phyloP scores from a whole-genome alignment of 2,797 vertebrate genomes.

The Siniperca scherzeri region DNA sequence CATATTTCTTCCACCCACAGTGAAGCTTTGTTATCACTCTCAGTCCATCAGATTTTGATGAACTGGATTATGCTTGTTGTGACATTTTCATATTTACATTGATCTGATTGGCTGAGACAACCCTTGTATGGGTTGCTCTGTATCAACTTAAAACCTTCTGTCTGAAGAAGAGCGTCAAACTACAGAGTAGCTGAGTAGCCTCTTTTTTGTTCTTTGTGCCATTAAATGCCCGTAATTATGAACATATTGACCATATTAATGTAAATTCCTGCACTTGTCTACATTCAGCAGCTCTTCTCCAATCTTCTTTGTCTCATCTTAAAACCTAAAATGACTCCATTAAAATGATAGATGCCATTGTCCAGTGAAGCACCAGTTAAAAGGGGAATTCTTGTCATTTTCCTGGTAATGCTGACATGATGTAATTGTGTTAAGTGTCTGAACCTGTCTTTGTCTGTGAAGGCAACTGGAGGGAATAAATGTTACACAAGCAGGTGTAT shows the following conservation, averaged over 20 bases:
- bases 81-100: background rate
- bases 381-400: constrained; percentile 7
- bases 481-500: background rate
- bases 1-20: background rate
- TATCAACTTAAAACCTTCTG: background rate
- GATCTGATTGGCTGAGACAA: background rate
- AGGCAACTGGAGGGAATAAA: background rate
- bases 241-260: background rate
- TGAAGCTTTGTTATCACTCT: background rate
- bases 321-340: background rate
- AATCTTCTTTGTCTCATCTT: background rate
- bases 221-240: background rate
- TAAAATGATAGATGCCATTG: background rate
- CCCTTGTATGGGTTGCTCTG: background rate
- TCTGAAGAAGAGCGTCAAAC: background rate
- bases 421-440: background rate
- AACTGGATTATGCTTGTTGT: background rate
- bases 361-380: constrained; percentile 10
- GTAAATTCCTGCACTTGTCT: background rate
- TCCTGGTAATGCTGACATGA: background rate
- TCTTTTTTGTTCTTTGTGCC: background rate
- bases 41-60: background rate
- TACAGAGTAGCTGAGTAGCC: background rate
- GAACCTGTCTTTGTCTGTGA: constrained; percentile 14
- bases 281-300: background rate